phyloP scores from a whole-genome alignment of 1,140 invertebrate genomes.

The Limonius californicus region DNA sequence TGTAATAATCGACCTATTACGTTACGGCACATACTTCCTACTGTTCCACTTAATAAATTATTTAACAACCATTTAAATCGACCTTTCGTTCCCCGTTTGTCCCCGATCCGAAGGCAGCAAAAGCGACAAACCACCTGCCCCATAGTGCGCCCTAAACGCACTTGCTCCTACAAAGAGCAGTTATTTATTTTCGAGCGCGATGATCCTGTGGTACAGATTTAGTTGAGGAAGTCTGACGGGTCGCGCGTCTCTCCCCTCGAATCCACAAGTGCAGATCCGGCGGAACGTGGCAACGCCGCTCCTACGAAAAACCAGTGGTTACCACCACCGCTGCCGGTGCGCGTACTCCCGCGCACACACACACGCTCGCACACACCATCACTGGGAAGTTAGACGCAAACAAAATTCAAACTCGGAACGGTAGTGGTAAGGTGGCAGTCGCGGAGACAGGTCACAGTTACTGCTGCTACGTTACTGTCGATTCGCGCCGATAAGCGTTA shows the following conservation, averaged over 20 bases:
- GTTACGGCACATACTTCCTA: conserved; percentile 19
- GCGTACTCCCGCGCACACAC: conserved; percentile 35
- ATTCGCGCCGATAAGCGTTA: neutral
- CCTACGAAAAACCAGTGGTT: conserved; percentile 17
- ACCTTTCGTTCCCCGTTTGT: neutral
- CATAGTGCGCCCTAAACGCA: conserved; percentile 6
- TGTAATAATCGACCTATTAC: conserved; percentile 33
- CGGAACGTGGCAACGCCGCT: conserved; percentile 30
- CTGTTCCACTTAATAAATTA: conserved; percentile 18
- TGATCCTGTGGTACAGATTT: conserved; percentile 10
- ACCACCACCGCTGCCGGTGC: conserved; percentile 25
- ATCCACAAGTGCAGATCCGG: conserved; percentile 39
- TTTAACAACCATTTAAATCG: conserved; percentile 8
- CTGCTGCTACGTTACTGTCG: conserved; percentile 32
- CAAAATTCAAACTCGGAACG: conserved; percentile 33
- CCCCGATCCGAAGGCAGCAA: no score
- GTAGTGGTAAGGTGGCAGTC: conserved; percentile 45
- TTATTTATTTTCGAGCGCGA: conserved; percentile 13
- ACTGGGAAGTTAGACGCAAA: conserved; percentile 22
- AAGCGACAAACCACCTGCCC: conserved; percentile 7
- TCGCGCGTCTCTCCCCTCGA: conserved; percentile 8
- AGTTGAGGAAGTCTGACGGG: conserved; percentile 9
- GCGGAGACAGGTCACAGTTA: conserved; percentile 41
- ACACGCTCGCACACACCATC: conserved; percentile 33
- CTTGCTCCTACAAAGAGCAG: conserved; percentile 4